Evolutionary conservation across 2,797 vertebrate genomes (phyloP).

Genomic region (Limnodromus scolopaceus): DNA sequence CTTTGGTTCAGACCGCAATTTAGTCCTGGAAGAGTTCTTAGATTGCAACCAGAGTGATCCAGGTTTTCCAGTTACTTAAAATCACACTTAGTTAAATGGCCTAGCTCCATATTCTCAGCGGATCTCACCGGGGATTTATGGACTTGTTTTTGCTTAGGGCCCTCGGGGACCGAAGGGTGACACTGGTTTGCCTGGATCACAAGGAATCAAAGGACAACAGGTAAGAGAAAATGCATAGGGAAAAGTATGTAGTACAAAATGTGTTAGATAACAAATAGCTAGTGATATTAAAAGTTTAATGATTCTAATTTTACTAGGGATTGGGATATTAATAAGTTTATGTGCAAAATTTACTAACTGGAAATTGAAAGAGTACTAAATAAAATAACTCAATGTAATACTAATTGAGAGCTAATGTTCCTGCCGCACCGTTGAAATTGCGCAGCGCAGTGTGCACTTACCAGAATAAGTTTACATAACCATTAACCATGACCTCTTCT

Average conservation of each 20-base stretch:
- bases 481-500: neutral
- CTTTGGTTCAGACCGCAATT: neutral
- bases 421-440: neutral
- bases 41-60: neutral
- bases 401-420: neutral
- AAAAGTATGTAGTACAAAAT: neutral
- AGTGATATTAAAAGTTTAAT: neutral
- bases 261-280: neutral
- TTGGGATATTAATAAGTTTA: neutral
- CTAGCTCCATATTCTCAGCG: neutral
- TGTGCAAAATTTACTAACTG: neutral
- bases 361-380: neutral
- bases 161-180: slow-evolving; percentile 90
- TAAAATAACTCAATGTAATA: neutral
- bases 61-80: neutral
- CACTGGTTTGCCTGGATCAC: slow-evolving; percentile 82
- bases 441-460: neutral
- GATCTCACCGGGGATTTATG: neutral
- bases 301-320: neutral
- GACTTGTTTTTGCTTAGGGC: slow-evolving; percentile 75
- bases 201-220: slow-evolving; percentile 86
- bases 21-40: neutral
- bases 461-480: neutral
- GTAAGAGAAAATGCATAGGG: slow-evolving; percentile 66
- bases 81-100: neutral